phyloP scores from a whole-genome alignment of 2,888 invertebrate genomes.

The Eupithecia inturbata region DNA sequence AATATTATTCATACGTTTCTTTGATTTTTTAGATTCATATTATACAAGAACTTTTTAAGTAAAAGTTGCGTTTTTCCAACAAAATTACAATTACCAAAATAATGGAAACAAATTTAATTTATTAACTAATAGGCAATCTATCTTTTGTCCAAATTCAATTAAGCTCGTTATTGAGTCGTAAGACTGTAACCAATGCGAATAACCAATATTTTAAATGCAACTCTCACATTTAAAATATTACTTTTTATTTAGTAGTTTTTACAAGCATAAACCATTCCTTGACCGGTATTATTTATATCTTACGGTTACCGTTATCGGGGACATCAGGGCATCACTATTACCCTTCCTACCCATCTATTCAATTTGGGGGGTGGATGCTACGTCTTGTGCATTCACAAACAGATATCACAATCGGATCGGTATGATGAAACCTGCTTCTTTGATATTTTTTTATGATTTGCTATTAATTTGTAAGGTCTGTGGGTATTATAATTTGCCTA shows the following conservation, averaged over 20 bases:
- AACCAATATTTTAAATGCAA: too few relatives aligned
- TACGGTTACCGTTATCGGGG: neutral
- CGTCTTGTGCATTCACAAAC: slow-evolving; percentile 76
- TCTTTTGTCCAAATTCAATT: neutral
- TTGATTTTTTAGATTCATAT: too few relatives aligned
- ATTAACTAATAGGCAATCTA: neutral
- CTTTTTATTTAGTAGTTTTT: too few relatives aligned
- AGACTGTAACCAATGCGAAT: too few relatives aligned
- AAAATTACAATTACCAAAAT: too few relatives aligned
- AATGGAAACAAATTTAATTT: neutral
- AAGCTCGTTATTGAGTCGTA: neutral
- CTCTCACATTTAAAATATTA: too few relatives aligned
- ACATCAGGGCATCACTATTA: slow-evolving; percentile 7
- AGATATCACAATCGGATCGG: slow-evolving; percentile 58
- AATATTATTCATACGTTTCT: too few relatives aligned
- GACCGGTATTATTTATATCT: neutral
- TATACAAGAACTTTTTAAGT: neutral
- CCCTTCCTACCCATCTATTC: slow-evolving; percentile 60
- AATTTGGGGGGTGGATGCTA: slow-evolving; percentile 66
- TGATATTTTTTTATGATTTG: slow-evolving; percentile 19
- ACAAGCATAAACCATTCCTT: neutral
- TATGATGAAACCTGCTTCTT: slow-evolving; percentile 22
- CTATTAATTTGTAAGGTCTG: slow-evolving; percentile 19
- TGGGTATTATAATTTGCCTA: neutral
- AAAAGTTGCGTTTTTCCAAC: too few relatives aligned